A percentile compares a stretch with the other conserved stretches of the same genome.
Conservation (phyloP, 2,888 invertebrate genomes). For the Chloroclystis v-ata region DNA sequence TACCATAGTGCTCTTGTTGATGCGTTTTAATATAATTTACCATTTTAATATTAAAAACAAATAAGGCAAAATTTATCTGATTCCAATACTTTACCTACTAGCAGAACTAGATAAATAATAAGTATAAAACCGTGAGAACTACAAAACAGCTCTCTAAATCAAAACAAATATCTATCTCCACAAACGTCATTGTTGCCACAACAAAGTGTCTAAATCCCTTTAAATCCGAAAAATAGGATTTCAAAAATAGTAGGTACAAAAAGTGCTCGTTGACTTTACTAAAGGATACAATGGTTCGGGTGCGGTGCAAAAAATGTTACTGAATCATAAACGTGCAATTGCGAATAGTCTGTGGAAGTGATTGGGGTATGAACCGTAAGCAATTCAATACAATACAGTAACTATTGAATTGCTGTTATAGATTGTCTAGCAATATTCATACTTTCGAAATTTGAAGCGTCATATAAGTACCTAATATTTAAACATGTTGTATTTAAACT, state of each 20-base stretch:
- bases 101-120: no score
- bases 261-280: constrained; percentile 69
- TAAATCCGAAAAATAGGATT: constrained; percentile 77
- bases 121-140: constrained; percentile 49
- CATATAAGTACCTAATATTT: no score
- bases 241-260: constrained; percentile 57
- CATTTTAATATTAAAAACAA: no score
- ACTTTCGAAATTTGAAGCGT: no score
- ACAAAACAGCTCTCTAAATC: constrained; percentile 51
- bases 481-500: no score
- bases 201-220: constrained; percentile 76
- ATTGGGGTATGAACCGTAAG: constrained; percentile 3
- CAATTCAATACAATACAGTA: not conserved
- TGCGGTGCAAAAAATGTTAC: constrained; percentile 44
- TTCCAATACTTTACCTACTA: no score
- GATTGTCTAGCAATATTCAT: no score
- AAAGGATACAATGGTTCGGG: constrained; percentile 57
- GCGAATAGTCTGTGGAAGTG: no score
- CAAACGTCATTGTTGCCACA: constrained; percentile 74
- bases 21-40: no score
- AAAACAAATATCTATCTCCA: constrained; percentile 69
- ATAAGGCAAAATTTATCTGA: no score
- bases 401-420: not conserved
- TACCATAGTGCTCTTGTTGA: no score
- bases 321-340: constrained; percentile 3